These are phyloP conservation scores for Eupeodes corollae DNA, from an alignment of 1,140 invertebrate genomes.

Conservation along the genomic window DNA sequence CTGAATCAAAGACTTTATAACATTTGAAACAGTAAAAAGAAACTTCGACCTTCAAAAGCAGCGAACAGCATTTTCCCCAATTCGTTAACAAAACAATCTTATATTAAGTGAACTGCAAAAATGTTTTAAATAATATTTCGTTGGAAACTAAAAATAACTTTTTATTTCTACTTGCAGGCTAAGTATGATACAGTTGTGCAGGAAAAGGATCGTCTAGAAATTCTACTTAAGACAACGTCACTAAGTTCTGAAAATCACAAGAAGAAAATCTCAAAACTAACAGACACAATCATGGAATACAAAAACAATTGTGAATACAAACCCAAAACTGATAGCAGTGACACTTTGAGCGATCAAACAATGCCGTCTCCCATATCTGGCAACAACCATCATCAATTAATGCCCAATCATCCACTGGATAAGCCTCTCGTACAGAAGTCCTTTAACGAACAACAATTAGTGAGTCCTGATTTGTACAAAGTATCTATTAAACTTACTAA, in stretches of 20 bases:
- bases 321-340: slow-evolving; percentile 11
- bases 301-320: slow-evolving; percentile 21
- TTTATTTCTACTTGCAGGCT: slow-evolving; percentile 10
- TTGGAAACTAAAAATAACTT: too few relatives aligned
- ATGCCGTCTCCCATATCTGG: slow-evolving; percentile 9
- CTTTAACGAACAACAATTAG: slow-evolving; percentile 31
- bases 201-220: slow-evolving; percentile 17
- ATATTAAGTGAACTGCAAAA: too few relatives aligned
- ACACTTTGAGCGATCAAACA: slow-evolving; percentile 7
- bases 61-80: too few relatives aligned
- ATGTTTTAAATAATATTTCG: too few relatives aligned
- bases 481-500: slow-evolving; percentile 24
- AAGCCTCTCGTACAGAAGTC: slow-evolving; percentile 28
- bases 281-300: slow-evolving; percentile 16
- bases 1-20: too few relatives aligned
- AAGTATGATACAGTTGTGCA: slow-evolving; percentile 17
- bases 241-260: neutral
- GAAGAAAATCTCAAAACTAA: slow-evolving; percentile 7
- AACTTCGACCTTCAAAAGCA: too few relatives aligned
- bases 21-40: too few relatives aligned
- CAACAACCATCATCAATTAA: neutral
- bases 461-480: slow-evolving; percentile 35
- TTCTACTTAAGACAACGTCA: slow-evolving; percentile 3
- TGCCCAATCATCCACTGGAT: slow-evolving; percentile 7
- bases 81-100: too few relatives aligned